Evolutionary conservation across 2,797 vertebrate species (phyloP).

Genomic region (Leptodactylus fallax): DNA sequence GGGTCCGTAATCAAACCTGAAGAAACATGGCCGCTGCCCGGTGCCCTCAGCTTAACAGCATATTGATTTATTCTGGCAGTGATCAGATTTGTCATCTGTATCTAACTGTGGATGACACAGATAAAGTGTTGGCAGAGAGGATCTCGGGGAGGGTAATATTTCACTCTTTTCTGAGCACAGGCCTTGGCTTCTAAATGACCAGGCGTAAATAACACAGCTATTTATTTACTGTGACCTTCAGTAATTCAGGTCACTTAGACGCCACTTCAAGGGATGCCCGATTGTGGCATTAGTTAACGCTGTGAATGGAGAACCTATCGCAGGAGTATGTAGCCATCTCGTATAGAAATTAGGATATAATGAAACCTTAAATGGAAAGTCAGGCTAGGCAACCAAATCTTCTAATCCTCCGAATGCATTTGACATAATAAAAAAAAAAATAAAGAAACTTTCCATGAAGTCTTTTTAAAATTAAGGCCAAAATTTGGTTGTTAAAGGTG

Average conservation of each 20-base stretch:
- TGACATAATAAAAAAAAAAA: too few relatives aligned
- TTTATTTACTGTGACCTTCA: slow-evolving; percentile 25
- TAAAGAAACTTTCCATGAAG: too few relatives aligned
- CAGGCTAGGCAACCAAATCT: too few relatives aligned
- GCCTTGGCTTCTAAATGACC: slow-evolving; percentile 22
- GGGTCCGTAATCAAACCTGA: not conserved
- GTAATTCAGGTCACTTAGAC: not conserved
- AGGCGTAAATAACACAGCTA: slow-evolving; percentile 12
- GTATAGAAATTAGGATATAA: too few relatives aligned
- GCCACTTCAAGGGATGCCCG: not conserved
- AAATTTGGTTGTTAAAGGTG: too few relatives aligned
- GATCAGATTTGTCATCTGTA: slow-evolving; percentile 32
- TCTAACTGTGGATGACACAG: slow-evolving; percentile 24
- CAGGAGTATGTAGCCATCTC: too few relatives aligned
- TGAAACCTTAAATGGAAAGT: too few relatives aligned
- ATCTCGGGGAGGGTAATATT: slow-evolving; percentile 15
- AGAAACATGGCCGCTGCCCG: not conserved
- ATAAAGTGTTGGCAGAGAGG: slow-evolving; percentile 16
- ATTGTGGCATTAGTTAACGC: not conserved
- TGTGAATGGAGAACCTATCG: not conserved
- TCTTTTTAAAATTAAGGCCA: too few relatives aligned
- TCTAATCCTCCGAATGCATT: too few relatives aligned
- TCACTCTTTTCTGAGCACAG: slow-evolving; percentile 1
- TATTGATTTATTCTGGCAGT: slow-evolving; percentile 33
- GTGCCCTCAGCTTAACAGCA: not conserved